Base-by-base conservation (phyloP, 2,113 vertebrate genomes). In the Asarcornis scutulata region DNA sequence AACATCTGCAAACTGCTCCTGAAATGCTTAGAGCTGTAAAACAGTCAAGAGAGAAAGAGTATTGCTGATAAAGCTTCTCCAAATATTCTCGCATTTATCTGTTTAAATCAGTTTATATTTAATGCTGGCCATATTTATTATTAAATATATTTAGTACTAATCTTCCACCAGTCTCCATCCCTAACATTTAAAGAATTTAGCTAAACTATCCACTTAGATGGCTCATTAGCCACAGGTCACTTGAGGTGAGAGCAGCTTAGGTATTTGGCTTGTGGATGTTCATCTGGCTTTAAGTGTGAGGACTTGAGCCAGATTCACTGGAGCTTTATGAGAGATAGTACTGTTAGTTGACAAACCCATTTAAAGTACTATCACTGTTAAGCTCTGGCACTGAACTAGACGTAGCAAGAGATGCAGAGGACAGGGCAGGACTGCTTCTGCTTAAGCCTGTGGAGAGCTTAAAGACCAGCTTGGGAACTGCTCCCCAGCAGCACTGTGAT, bases 261-360 rank as follows among this genome's bases (percentile, higher is more conserved):
- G 8, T 83, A 21, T 83, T 88, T 89, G 53, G 20, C 55, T 83
- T 91, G 78, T 52, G 56, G 60, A 27, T 46, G 31, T 86, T 86
- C 15, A n/a, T 78, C 63, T 94, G 82, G 13, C 56, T 63, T 94
- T 81, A 83, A 83, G 25, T 56, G 71, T 87, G 68, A 93, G 88
- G 88, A 56, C 40, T 77, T 88, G 73, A 93, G 40, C 8, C 83
- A 74, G 46, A 52, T 90, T 93, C 80, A 31, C 56, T 67, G 27
- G 16, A 56, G 40, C 73, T 92, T 90, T 74, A 9, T 42, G 31
- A 86, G 62, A 83, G 56, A 18, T 1, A 25, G 14, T 12, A n/a
- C 50, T 85, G 17, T 42, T 64, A 74, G 36, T 38, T 78, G 59
- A 8, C 0, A 0, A 22, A 76, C 11, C 73, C 40, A 32, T 71